Evolutionary conservation across 2,113 vertebrate genomes (phyloP).

Genomic region (Eurystomus gularis): DNA sequence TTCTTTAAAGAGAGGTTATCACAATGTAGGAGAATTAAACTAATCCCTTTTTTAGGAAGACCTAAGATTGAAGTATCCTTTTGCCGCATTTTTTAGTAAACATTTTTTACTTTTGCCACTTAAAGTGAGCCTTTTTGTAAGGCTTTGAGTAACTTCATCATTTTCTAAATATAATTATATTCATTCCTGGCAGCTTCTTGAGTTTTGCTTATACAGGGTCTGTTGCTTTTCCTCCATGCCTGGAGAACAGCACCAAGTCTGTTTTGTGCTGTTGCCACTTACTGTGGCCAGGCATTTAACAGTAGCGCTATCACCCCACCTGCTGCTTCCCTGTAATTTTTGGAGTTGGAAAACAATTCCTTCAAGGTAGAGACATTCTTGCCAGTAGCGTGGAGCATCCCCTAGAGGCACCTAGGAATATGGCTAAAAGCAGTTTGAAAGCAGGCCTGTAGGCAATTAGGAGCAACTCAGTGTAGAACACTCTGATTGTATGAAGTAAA

Average conservation of each 20-base stretch:
- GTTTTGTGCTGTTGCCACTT: not conserved
- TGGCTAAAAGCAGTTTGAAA: not conserved
- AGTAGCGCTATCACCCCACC: not conserved
- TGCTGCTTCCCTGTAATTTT: not conserved
- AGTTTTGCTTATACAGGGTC: not conserved
- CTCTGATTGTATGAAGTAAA: not conserved
- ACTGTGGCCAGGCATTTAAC: accelerated
- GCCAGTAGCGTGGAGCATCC: not conserved
- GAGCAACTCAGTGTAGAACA: not conserved
- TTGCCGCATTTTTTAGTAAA: not conserved
- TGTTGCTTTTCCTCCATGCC: not conserved
- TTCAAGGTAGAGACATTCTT: not conserved
- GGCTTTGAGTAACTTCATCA: not conserved
- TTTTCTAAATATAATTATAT: not conserved
- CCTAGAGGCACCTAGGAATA: not conserved
- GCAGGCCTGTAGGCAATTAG: not conserved
- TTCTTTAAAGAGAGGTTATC: not conserved
- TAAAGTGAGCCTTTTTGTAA: not conserved
- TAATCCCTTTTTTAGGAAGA: not conserved
- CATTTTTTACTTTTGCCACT: too few relatives aligned
- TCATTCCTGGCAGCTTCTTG: not conserved
- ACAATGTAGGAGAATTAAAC: not conserved
- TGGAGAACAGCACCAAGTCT: not conserved
- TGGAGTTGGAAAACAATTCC: not conserved
- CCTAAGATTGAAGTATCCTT: not conserved